These are phyloP conservation scores for Phlogophora meticulosa DNA, from an alignment of 2,888 invertebrate species.

Conservation along the genomic window DNA sequence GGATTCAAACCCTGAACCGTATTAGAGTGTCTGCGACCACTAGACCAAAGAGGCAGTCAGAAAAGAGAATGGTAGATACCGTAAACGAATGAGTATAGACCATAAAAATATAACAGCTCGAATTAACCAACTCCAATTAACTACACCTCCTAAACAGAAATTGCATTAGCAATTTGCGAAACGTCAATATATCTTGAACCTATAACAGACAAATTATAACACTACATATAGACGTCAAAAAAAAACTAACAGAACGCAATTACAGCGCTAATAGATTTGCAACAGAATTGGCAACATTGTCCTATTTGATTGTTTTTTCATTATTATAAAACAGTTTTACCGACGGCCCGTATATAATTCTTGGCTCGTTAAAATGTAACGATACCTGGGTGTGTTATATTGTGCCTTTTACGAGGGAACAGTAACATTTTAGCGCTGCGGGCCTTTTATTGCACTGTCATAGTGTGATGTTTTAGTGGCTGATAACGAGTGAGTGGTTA, in stretches of 20 bases:
- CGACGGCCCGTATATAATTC: constrained; percentile 88
- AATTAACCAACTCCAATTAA: constrained; percentile 14
- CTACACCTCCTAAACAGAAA: not conserved
- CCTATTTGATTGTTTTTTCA: constrained; percentile 77
- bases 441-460: constrained; percentile 88
- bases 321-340: constrained; percentile 78
- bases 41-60: too few species aligned
- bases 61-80: not conserved
- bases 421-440: constrained; percentile 91
- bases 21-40: too few species aligned
- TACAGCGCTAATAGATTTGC: constrained; percentile 21
- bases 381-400: constrained; percentile 87
- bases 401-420: constrained; percentile 86
- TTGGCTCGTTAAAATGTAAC: constrained; percentile 88
- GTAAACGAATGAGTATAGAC: not conserved
- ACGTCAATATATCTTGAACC: not conserved
- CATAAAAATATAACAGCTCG: not conserved
- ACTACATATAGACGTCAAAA: not conserved
- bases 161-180: constrained; percentile 3
- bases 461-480: constrained; percentile 87
- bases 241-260: constrained; percentile 21
- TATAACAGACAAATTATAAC: not conserved
- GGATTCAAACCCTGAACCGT: too few species aligned
- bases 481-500: constrained; percentile 85
- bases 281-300: constrained; percentile 52